phyloP scores from a whole-genome alignment of 2,113 vertebrate species.

The Candoia aspera region DNA sequence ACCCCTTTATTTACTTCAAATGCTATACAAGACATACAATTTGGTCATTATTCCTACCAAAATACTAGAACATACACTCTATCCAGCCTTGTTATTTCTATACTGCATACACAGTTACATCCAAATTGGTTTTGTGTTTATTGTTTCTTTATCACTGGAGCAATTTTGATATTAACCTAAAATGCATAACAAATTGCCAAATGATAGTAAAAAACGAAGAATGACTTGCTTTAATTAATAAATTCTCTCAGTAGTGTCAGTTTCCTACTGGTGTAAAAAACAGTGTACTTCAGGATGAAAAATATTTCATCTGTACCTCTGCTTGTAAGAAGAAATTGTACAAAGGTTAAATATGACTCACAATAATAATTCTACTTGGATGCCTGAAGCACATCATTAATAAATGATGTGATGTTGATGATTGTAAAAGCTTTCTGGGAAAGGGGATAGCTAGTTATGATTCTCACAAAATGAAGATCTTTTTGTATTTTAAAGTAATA shows the following conservation, averaged over 20 bases:
- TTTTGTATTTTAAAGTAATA: slow-evolving; percentile 2
- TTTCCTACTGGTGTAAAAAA: background rate
- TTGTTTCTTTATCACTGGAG: background rate
- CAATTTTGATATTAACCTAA: background rate
- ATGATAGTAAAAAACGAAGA: background rate
- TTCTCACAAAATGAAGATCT: background rate
- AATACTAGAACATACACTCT: background rate
- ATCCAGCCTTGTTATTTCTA: background rate
- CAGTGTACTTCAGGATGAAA: slow-evolving; percentile 17
- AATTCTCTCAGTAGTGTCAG: background rate
- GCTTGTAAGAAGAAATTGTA: background rate
- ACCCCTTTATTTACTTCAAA: background rate
- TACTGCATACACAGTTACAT: background rate
- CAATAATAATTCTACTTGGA: slow-evolving; percentile 17
- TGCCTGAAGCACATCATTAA: slow-evolving; percentile 11
- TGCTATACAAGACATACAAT: background rate
- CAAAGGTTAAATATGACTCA: slow-evolving; percentile 10
- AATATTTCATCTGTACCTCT: slow-evolving; percentile 7
- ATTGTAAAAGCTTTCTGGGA: background rate
- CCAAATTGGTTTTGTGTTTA: background rate
- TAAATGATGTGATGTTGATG: slow-evolving; percentile 21
- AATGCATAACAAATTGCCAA: slow-evolving; percentile 7
- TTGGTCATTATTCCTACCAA: background rate
- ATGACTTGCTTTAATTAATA: background rate
- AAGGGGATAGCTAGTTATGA: background rate